Conservation (phyloP, 2,113 vertebrate species). For the Suncus etruscus region DNA sequence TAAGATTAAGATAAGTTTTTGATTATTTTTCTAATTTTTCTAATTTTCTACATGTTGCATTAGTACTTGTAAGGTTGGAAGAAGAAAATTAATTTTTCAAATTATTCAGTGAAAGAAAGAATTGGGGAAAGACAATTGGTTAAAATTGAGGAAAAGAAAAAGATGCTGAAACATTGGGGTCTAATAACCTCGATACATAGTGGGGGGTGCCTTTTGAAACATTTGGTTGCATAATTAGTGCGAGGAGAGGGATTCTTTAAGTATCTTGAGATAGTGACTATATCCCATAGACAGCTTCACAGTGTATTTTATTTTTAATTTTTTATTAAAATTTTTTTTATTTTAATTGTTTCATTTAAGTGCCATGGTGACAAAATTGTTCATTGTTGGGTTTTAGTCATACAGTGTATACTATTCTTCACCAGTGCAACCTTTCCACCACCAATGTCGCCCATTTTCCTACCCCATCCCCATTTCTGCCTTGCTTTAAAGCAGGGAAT, state of each 20-base stretch:
- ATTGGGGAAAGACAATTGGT: background rate
- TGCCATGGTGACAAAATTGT: too few species aligned
- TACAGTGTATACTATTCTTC: too few species aligned
- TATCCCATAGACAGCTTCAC: background rate
- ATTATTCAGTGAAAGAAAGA: background rate
- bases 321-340: too few species aligned
- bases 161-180: background rate
- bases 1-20: background rate
- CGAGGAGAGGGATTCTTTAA: background rate
- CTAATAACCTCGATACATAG: background rate
- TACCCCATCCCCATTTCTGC: too few species aligned
- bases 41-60: background rate
- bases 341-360: too few species aligned
- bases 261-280: background rate
- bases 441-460: too few species aligned
- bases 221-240: background rate
- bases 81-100: background rate
- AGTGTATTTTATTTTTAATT: background rate
- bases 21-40: background rate
- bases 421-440: too few species aligned
- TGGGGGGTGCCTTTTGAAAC: background rate
- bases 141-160: background rate
- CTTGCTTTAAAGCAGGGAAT: too few species aligned
- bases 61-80: slow-evolving; percentile 16
- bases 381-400: too few species aligned